Evolutionary conservation across 2,113 vertebrate genomes (phyloP).

Genomic region (Callaeas wilsoni): DNA sequence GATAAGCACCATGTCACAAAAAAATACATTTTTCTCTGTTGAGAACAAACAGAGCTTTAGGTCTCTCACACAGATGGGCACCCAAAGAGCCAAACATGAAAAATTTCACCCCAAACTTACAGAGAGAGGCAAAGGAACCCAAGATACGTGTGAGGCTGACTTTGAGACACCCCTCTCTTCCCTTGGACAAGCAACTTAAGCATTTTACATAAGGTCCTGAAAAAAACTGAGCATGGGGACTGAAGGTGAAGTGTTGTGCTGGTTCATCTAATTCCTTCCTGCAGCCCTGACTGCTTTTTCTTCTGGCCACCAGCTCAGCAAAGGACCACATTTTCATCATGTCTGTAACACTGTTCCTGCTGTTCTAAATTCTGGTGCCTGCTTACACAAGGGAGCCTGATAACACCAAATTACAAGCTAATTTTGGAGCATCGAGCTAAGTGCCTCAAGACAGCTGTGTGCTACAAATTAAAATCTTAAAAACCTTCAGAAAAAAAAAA

Average conservation of each 20-base stretch:
- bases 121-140: background rate
- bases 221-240: background rate
- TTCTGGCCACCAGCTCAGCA: background rate
- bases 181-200: background rate
- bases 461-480: constrained; percentile 37
- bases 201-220: background rate
- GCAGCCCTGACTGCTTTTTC: background rate
- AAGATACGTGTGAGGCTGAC: background rate
- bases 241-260: background rate
- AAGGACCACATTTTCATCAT: background rate
- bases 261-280: background rate
- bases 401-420: constrained; percentile 49
- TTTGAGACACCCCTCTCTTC: background rate
- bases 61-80: accelerated
- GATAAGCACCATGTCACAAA: background rate
- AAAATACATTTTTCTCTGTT: background rate
- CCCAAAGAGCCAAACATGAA: background rate
- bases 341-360: background rate
- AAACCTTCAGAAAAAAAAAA: constrained; percentile 4
- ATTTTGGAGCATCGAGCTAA: constrained; percentile 41
- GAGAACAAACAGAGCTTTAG: background rate
- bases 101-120: background rate
- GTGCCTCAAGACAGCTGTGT: constrained; percentile 12
- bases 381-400: constrained; percentile 17
- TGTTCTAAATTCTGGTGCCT: constrained; percentile 25